phyloP scores from a whole-genome alignment of 2,113 vertebrate genomes.

The Trochalopteron elliotii region DNA sequence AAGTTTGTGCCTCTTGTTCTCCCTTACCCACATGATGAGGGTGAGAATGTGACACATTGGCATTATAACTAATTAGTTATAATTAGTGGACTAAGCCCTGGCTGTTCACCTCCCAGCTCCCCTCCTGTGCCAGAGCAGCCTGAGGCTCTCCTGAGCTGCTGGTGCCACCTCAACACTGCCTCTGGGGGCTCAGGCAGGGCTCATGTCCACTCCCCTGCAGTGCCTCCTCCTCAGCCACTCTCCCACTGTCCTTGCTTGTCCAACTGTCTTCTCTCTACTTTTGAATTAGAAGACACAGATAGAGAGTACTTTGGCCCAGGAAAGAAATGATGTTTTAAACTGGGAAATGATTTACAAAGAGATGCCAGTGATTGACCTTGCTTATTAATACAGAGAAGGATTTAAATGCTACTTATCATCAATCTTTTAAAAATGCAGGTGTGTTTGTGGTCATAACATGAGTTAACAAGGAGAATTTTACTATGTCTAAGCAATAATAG shows the following conservation, averaged over 20 bases:
- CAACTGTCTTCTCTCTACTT: neutral
- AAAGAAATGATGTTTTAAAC: neutral
- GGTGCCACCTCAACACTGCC: neutral
- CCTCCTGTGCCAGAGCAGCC: neutral
- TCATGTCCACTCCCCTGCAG: neutral
- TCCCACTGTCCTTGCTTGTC: neutral
- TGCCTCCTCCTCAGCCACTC: neutral
- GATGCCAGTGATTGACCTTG: neutral
- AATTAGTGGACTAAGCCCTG: neutral
- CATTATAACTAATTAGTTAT: neutral
- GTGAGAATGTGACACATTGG: neutral
- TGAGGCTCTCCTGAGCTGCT: neutral
- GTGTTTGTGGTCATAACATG: neutral
- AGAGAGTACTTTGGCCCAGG: neutral
- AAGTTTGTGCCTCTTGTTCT: neutral
- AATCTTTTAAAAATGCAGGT: neutral
- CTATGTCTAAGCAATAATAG: neutral
- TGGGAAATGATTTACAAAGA: neutral
- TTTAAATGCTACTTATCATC: neutral
- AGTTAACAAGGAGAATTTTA: neutral
- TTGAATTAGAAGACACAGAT: neutral
- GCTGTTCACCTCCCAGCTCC: neutral
- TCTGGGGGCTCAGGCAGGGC: rapidly evolving
- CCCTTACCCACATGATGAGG: neutral
- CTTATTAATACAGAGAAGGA: neutral